These are phyloP conservation scores for Zosterops hypoxanthus DNA, from an alignment of 2,113 vertebrate species.

Conservation along the genomic window DNA sequence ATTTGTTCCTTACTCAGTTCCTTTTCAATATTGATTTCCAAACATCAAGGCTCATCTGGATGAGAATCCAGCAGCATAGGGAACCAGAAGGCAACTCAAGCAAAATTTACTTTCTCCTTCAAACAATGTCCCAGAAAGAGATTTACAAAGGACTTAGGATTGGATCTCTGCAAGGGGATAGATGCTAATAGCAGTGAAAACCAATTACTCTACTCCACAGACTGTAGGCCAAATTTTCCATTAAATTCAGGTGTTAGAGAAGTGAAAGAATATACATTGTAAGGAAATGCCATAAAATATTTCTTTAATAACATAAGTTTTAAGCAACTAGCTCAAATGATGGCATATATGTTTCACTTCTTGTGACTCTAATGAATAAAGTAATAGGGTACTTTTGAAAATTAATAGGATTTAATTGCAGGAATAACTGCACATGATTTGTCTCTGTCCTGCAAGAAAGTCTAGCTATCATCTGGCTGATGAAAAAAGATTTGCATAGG, in stretches of 20 bases:
- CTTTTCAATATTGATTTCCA: not conserved
- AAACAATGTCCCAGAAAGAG: not conserved
- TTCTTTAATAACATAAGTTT: not conserved
- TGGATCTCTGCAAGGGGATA: not conserved
- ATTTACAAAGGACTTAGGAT: not conserved
- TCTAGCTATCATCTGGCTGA: not conserved
- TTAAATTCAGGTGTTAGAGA: not conserved
- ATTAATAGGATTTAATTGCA: not conserved
- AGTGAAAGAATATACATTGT: not conserved
- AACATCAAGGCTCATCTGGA: not conserved
- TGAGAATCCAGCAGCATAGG: not conserved
- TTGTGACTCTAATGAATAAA: not conserved
- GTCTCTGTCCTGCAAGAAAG: not conserved
- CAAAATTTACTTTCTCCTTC: not conserved
- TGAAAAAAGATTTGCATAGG: not conserved
- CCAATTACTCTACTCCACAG: not conserved
- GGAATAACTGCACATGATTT: not conserved
- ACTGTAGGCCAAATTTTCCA: not conserved
- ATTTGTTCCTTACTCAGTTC: not conserved
- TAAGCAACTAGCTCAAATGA: not conserved
- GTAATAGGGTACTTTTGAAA: not conserved
- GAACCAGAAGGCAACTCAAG: not conserved
- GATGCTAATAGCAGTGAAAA: not conserved
- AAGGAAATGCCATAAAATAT: not conserved
- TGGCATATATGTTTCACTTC: not conserved